Evolutionary conservation across 2,113 vertebrate species (phyloP).

Genomic region (Crotalus horridus): DNA sequence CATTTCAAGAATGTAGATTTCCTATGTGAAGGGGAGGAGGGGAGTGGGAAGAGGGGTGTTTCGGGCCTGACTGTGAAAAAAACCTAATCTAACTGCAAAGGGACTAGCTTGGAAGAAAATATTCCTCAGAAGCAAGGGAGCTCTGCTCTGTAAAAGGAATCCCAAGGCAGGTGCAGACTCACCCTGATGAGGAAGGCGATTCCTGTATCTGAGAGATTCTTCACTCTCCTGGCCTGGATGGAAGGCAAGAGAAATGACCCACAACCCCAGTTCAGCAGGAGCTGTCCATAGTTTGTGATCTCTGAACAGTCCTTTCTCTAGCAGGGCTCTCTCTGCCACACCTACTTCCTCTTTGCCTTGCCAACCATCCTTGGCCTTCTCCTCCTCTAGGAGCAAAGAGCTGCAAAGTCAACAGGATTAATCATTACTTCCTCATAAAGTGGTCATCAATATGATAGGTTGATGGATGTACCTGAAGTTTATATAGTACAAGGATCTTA

Average conservation of each 20-base stretch:
- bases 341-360: constrained; percentile 4
- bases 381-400: background rate
- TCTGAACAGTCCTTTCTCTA: background rate
- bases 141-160: background rate
- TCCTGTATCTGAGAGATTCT: background rate
- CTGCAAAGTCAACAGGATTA: constrained; percentile 21
- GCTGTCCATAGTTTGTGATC: constrained; percentile 24
- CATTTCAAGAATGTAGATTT: background rate
- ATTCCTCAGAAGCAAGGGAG: too few species aligned
- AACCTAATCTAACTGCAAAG: background rate
- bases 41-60: background rate
- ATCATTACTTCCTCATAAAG: constrained; percentile 13
- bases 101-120: background rate
- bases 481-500: background rate
- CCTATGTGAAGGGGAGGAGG: background rate
- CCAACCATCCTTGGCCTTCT: background rate
- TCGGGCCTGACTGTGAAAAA: background rate
- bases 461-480: background rate
- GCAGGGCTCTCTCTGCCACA: background rate
- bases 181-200: background rate
- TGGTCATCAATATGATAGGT: background rate
- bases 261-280: background rate
- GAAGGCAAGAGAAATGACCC: background rate
- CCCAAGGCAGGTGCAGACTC: background rate
- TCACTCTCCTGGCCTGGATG: background rate